A percentile compares a stretch with the other conserved stretches of the same genome.
Conservation (phyloP, 2,113 vertebrate genomes). For the Entelurus aequoreus region DNA sequence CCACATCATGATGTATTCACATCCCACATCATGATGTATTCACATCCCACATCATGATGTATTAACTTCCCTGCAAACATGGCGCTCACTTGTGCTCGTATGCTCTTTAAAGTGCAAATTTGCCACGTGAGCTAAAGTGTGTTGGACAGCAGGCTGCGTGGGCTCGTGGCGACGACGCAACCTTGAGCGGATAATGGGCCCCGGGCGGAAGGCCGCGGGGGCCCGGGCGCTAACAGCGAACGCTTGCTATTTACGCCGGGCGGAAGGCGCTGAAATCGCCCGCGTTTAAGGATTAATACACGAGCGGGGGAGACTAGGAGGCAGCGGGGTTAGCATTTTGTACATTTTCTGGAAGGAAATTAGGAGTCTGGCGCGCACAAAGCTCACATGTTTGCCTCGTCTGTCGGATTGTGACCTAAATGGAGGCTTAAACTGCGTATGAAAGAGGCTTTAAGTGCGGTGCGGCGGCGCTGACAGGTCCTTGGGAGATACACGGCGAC, state of each 20-base stretch:
- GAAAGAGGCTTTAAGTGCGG: slow-evolving; percentile 64
- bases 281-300: not conserved
- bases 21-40: no score
- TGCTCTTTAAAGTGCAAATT: slow-evolving; percentile 43
- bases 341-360: slow-evolving; percentile 13
- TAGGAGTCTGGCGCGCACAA: slow-evolving; percentile 19
- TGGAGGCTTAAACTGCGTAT: slow-evolving; percentile 62
- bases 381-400: slow-evolving; percentile 29
- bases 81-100: slow-evolving; percentile 11
- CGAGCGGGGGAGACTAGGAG: not conserved
- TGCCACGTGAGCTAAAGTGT: slow-evolving; percentile 52
- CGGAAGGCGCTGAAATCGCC: slow-evolving; percentile 22
- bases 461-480: slow-evolving; percentile 66
- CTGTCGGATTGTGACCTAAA: slow-evolving; percentile 60
- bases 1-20: no score
- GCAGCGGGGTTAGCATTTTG: not conserved
- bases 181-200: slow-evolving; percentile 68
- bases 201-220: slow-evolving; percentile 38
- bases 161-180: slow-evolving; percentile 64
- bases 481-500: slow-evolving; percentile 71
- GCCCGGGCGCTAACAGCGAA: slow-evolving; percentile 51
- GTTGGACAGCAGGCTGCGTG: slow-evolving; percentile 53
- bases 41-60: no score
- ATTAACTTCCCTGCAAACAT: not conserved
- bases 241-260: slow-evolving; percentile 47